phyloP scores from a whole-genome alignment of 2,888 invertebrate genomes.

The Amphipoea oculea region DNA sequence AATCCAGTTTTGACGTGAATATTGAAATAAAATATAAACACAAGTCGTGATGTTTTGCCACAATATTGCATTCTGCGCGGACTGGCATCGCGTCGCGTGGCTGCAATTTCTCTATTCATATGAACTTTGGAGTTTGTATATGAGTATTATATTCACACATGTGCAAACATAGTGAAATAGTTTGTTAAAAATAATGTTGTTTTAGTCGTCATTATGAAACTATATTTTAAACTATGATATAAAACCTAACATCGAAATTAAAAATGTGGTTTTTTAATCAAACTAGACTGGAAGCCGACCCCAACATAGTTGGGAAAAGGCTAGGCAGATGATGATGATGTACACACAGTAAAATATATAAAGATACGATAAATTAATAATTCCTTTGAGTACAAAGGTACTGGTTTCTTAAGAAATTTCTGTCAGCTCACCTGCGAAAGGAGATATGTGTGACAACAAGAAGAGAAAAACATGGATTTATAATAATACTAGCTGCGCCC shows the following conservation, averaged over 20 bases:
- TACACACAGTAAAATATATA: too few species aligned
- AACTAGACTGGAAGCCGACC: too few species aligned
- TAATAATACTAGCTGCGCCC: too few species aligned
- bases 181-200: not conserved
- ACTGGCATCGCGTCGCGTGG: slow-evolving; percentile 23
- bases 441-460: too few species aligned
- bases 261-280: not conserved
- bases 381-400: too few species aligned
- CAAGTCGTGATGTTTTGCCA: slow-evolving; percentile 51
- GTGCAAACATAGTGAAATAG: slow-evolving; percentile 7
- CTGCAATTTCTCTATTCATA: slow-evolving; percentile 54
- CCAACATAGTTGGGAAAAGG: too few species aligned
- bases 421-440: too few species aligned
- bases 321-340: too few species aligned
- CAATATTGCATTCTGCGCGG: slow-evolving; percentile 58
- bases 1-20: slow-evolving; percentile 53
- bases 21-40: slow-evolving; percentile 61
- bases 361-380: too few species aligned
- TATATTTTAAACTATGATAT: not conserved
- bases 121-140: slow-evolving; percentile 42
- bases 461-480: too few species aligned
- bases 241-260: not conserved
- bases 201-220: not conserved
- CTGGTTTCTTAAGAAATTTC: too few species aligned
- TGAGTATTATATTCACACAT: slow-evolving; percentile 23